These are phyloP conservation scores for Aythya baeri DNA, from an alignment of 2,113 vertebrate species.

Conservation along the genomic window DNA sequence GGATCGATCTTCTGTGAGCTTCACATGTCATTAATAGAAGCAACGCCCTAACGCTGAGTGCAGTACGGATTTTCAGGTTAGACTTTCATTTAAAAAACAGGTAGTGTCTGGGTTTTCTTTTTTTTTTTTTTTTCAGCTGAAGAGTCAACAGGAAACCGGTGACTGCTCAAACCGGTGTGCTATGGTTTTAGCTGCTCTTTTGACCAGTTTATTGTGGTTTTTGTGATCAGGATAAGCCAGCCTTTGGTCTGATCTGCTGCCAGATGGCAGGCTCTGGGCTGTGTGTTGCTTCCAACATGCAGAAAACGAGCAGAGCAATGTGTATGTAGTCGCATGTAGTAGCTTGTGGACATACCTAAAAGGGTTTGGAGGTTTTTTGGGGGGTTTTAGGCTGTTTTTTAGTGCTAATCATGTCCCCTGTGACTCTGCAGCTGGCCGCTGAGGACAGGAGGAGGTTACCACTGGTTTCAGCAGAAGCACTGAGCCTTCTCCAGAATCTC, in stretches of 20 bases:
- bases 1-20: background rate
- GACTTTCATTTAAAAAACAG: background rate
- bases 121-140: background rate
- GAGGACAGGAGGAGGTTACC: background rate
- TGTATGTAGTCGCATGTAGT: background rate
- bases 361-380: background rate
- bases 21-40: background rate
- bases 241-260: background rate
- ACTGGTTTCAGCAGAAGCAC: background rate
- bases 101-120: background rate
- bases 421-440: background rate
- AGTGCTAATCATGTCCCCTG: background rate
- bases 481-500: background rate
- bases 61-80: background rate
- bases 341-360: background rate
- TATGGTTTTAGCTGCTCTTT: background rate
- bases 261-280: background rate
- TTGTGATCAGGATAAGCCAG: background rate
- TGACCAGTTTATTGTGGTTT: too few species aligned
- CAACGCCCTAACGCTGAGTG: background rate
- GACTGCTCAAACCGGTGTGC: background rate
- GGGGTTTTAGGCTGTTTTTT: background rate
- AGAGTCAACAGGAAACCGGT: background rate
- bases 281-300: background rate
- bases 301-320: background rate